Evolutionary conservation across 2,113 vertebrate genomes (phyloP), one percentile per base, ranked within the genome.

Genomic region (Polypterus senegalus): DNA sequence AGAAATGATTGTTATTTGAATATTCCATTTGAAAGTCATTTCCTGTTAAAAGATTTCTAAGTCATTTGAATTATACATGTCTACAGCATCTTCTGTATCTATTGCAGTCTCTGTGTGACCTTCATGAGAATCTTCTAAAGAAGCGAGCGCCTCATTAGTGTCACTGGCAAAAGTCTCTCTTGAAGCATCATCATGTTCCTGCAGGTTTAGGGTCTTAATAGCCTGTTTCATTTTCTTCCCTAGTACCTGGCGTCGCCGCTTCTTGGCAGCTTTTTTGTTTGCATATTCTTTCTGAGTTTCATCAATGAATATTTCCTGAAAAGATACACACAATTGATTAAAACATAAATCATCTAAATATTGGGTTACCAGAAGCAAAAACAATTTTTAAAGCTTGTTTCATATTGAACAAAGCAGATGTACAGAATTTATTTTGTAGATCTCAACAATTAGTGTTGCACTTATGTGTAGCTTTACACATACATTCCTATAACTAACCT

Each of bases 221-320:
- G 90, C 95, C 73, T 96, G 88, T 76, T 99, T 98, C 92, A 98
- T 96, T 73, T 94, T 95, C 70, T 92, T 97, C 7, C 91, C 90
- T 59, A 97, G 64, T 43, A 95, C 46, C 47, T 94, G 88, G 11
- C 86, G 75, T 74, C 92, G 86, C 60, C 94, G 86, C 79, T 93
- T 97, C 73, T 92, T 93, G 3, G 93, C 93, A 5, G 93, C 88
- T 59, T 93, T 97, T 83, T 91, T 97, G 80, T 79, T 92, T 77
- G 84, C 89, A 69, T 69, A 80, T 7, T 94, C 93, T 51, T 81
- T 90, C 66, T 90, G 89, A 63, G 88, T 90, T 73, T 97, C 95
- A 55, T 92, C 71, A 3, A 85, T 77, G 78, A 99, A 99, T 56
- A 99, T 92, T 79, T 88, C 82, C 84, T 91, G 65, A 47, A 27